Conservation (phyloP, 1,140 invertebrate genomes). For the Neodiprion lecontei region DNA sequence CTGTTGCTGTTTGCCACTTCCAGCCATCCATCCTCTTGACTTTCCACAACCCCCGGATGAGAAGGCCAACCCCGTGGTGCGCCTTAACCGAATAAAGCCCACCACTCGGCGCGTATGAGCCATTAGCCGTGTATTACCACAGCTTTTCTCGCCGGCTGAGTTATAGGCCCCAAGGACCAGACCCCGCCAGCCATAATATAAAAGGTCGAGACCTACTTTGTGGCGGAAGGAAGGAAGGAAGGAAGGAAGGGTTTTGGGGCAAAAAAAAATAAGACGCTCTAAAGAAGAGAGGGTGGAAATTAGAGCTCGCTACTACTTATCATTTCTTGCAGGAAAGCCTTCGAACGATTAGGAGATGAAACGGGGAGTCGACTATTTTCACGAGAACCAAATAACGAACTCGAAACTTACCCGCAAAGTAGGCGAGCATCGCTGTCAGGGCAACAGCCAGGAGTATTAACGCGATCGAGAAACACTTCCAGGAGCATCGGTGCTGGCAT, state of each 20-base stretch:
- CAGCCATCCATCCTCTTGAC: slow-evolving; percentile 32
- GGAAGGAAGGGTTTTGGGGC: background rate
- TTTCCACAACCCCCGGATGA: slow-evolving; percentile 29
- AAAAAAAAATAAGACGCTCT: slow-evolving; percentile 21
- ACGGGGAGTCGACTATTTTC: slow-evolving; percentile 17
- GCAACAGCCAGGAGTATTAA: slow-evolving; percentile 88
- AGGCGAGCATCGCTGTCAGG: slow-evolving; percentile 89
- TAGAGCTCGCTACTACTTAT: slow-evolving; percentile 5
- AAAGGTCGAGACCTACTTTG: slow-evolving; percentile 1
- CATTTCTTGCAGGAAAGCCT: background rate
- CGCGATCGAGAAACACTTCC: slow-evolving; percentile 92
- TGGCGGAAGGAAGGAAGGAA: background rate
- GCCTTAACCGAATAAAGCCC: slow-evolving; percentile 35
- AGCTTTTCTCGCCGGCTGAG: slow-evolving; percentile 11
- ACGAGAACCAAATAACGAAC: slow-evolving; percentile 9
- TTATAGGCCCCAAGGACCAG: background rate
- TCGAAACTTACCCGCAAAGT: slow-evolving; percentile 86
- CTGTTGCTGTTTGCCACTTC: slow-evolving; percentile 16
- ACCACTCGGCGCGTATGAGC: slow-evolving; percentile 35
- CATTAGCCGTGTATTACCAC: slow-evolving; percentile 33
- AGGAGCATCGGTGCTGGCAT: slow-evolving; percentile 90
- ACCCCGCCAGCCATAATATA: background rate
- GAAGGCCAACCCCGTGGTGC: slow-evolving; percentile 30
- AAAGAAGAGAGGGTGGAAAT: slow-evolving; percentile 26
- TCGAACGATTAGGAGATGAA: background rate